These are phyloP conservation scores for Calliscelio sp. DNA, from an alignment of 2,888 invertebrate species.

Conservation along the genomic window DNA sequence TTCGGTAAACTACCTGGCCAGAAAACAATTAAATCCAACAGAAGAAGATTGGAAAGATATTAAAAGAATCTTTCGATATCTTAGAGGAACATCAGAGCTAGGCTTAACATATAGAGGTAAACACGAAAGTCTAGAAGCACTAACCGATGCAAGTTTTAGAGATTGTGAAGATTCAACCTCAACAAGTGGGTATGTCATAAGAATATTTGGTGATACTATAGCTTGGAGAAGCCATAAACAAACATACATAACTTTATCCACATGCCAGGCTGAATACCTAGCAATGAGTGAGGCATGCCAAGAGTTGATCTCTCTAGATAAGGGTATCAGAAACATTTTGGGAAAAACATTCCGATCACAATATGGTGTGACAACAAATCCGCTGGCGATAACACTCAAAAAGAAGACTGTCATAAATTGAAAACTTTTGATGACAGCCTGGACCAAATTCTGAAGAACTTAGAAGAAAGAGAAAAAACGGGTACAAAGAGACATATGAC, in stretches of 20 bases:
- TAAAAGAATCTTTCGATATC: too few relatives aligned
- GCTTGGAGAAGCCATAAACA: conserved; percentile 2
- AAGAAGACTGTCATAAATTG: not conserved
- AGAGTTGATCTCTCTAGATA: not conserved
- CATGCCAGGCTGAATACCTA: too few relatives aligned
- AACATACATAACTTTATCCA: not conserved
- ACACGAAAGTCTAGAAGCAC: too few relatives aligned
- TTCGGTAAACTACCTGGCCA: too few relatives aligned
- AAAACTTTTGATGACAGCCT: not conserved
- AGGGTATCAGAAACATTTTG: not conserved
- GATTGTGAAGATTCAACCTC: too few relatives aligned
- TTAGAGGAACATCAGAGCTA: too few relatives aligned
- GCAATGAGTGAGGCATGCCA: not conserved
- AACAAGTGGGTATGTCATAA: too few relatives aligned
- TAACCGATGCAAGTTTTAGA: too few relatives aligned
- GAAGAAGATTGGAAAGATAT: too few relatives aligned
- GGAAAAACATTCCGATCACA: not conserved
- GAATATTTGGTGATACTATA: not conserved
- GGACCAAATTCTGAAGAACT: not conserved
- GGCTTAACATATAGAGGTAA: too few relatives aligned
- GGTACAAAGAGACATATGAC: not conserved
- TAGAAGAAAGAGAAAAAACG: not conserved
- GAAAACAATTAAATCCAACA: too few relatives aligned
- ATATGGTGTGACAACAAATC: not conserved
- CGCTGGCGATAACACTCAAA: not conserved